Base-by-base conservation (phyloP, 2,888 invertebrate genomes). In the Thelaira solivaga region DNA sequence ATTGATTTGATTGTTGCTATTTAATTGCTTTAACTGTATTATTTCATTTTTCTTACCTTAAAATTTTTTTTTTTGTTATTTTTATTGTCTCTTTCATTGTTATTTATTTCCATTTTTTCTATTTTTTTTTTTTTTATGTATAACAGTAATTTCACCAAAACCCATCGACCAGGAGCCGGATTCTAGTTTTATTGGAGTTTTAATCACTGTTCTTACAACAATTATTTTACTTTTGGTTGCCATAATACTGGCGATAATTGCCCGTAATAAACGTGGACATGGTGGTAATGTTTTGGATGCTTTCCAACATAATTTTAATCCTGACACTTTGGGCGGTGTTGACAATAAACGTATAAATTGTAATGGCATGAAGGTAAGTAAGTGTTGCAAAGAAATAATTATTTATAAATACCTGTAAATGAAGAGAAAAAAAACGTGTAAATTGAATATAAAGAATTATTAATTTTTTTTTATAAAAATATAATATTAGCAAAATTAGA, bases 161-260 rank as follows among this genome's bases (percentile, higher is more conserved):
- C 90, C 91, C 88, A 90, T 91, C 85, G 91, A 91, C 84, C 90
- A 90, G 76, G 91, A 91, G 83, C 90, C 91, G 80, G 91, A 90
- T 85, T 90, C 91, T 80, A 91, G 92, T 88, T 89, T 89, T 79
- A 92, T 93, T 83, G 93, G 93, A 80, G 90, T 92, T 82, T 91
- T 94, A 84, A 93, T 94, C 83, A 93, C 93, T 57, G 91, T 93
- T 69, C 90, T 94, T 83, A 92, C 93, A 45, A 93, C 93, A 61
- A 92, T 94, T 83, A 93, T 94, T 84, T 89, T 94, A 80, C 90
- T 94, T 84, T 90, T 94, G 73, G 91, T 93, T 80, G 92, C 92
- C 49, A 92, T 93, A 78, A 93, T 94, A 86, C 90, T 92, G 81
- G 92, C 94, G 88, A 93, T 94, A 88, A 92, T 93, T 83, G 91